Base-by-base conservation (phyloP, 2,888 invertebrate species). In the Hemistola chrysoprasaria region DNA sequence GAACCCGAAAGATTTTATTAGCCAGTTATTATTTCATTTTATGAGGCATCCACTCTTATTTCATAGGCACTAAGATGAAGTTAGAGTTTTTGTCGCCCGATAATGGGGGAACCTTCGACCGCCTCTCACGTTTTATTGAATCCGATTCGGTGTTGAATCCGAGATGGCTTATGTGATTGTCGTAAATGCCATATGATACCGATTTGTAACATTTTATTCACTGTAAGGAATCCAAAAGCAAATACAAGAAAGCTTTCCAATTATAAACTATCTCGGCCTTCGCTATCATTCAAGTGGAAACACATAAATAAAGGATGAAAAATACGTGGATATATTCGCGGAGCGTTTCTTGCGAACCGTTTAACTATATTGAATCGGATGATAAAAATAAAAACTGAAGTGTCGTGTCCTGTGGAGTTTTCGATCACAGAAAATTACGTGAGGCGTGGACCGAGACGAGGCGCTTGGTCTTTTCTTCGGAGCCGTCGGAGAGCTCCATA, bases 11-110 rank as follows among this genome's bases (percentile, higher is more conserved):
- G 74, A 78, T 85, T 87, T 86, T 86, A 86, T 86, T 83, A 84
- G 77, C 77, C 80, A 75, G 78, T 85, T 88, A 87, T 86, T 86
- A 86, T 86, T 87, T 86, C 78, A 86, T 86, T 86, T 88, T 87
- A 88, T 86, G 72, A 78, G 76, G 80, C 76, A 75, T 71, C 71
- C 76, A 81, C 84, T 86, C 83, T 76, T 83, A 84, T 86, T 87
- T 87, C 84, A 86, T 81, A 71, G 84, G 74, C 65, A 61, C 71
- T 78, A 71, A 78, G 78, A 71, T 57, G 67, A 67, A 76, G 73
- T 84, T 78, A 81, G 76, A 75, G 76, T 77, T 82, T 84, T 80
- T 81, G 78, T 78, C 76, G 71, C 71, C 63, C 70, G 75, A 76
- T 83, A 83, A 84, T 79, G 78, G 73, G 66, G 63, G 66, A 78